Conservation (phyloP, 2,797 vertebrate species). For the Danio jaintianensis region DNA sequence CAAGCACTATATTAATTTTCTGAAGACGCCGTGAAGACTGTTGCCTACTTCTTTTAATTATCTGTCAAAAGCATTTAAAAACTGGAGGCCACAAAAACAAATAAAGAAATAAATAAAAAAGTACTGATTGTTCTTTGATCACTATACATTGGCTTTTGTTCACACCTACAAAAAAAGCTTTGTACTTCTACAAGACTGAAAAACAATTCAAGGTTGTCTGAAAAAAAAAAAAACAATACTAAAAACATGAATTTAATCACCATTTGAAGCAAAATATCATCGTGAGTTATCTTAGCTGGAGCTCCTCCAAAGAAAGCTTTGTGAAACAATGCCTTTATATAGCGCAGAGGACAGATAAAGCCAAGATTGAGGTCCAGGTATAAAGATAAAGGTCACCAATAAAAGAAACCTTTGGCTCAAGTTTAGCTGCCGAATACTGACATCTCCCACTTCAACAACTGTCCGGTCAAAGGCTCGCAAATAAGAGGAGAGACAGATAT, state of each 20-base stretch:
- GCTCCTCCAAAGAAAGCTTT: conserved; percentile 6
- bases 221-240: too few species aligned
- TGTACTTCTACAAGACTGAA: background rate
- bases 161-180: background rate
- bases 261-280: conserved; percentile 20
- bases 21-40: background rate
- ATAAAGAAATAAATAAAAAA: background rate
- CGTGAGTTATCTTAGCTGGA: background rate
- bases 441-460: conserved; percentile 26
- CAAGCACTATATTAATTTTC: background rate
- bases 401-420: conserved; percentile 11
- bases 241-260: background rate
- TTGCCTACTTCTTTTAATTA: conserved; percentile 14
- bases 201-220: background rate
- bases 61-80: conserved; percentile 1
- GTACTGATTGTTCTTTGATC: background rate
- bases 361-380: conserved; percentile 4
- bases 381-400: background rate
- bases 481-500: conserved; percentile 18
- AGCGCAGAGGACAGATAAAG: background rate
- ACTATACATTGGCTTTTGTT: background rate
- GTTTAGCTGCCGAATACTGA: conserved; percentile 16
- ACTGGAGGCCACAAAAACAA: background rate
- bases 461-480: conserved; percentile 22
- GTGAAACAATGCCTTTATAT: background rate